These are phyloP conservation scores for Drosophila suboccidentalis DNA, from an alignment of 2,888 invertebrate genomes.

Conservation along the genomic window DNA sequence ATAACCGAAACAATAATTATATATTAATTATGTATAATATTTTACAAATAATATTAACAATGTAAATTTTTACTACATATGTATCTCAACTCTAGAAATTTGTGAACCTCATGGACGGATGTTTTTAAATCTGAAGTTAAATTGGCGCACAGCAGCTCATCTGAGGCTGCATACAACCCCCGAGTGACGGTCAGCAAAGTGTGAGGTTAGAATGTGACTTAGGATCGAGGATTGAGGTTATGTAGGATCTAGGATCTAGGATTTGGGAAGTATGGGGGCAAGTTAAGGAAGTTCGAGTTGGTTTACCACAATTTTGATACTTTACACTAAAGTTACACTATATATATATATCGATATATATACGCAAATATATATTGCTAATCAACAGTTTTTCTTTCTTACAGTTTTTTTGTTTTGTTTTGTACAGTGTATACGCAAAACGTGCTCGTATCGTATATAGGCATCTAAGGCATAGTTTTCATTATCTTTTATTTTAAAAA, in stretches of 20 bases:
- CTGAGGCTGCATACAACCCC: conserved; percentile 76
- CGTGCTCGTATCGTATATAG: conserved; percentile 74
- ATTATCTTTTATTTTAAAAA: conserved; percentile 38
- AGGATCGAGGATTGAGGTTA: background rate
- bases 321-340: conserved; percentile 75
- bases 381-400: conserved; percentile 56
- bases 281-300: conserved; percentile 4
- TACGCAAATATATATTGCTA: conserved; percentile 58
- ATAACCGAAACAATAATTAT: conserved; percentile 36
- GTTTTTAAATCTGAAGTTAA: conserved; percentile 78
- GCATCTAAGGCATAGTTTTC: conserved; percentile 78
- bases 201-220: conserved; percentile 1
- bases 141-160: conserved; percentile 72
- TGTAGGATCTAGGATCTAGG: background rate
- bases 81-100: conserved; percentile 50
- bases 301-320: conserved; percentile 45
- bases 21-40: conserved; percentile 6
- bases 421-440: conserved; percentile 70
- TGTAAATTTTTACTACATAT: conserved; percentile 18
- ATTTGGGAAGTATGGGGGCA: background rate
- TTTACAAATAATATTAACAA: conserved; percentile 36
- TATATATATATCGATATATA: too few species aligned
- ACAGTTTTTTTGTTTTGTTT: conserved; percentile 18
- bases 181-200: conserved; percentile 69
- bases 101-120: conserved; percentile 80